A percentile compares a stretch with the other conserved stretches of the same genome.
Conservation (phyloP, 2,888 invertebrate species). For the Lomographa bimaculata region DNA sequence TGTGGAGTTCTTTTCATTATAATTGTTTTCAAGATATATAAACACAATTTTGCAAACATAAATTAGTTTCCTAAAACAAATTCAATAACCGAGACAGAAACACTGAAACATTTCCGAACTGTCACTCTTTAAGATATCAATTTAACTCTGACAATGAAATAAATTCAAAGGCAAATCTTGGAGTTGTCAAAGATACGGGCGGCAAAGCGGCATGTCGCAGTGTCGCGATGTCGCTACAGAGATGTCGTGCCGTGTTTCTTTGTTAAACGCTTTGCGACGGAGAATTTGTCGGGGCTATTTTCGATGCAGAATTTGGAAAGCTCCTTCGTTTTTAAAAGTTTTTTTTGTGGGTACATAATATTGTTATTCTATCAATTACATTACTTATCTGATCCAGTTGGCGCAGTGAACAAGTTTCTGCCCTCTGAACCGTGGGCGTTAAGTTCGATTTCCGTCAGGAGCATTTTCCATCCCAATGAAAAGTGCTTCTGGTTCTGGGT, state of each 20-base stretch:
- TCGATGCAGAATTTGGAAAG: conserved; percentile 4
- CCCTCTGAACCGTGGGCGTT: too few species aligned
- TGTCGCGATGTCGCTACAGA: conserved; percentile 8
- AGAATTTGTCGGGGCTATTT: conserved; percentile 38
- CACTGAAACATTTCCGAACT: conserved; percentile 14
- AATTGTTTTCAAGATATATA: too few species aligned
- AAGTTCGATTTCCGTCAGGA: too few species aligned
- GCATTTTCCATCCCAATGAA: too few species aligned
- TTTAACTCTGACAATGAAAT: conserved; percentile 14
- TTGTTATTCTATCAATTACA: too few species aligned
- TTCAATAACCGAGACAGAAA: conserved; percentile 14
- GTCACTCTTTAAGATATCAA: conserved; percentile 17
- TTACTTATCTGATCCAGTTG: too few species aligned
- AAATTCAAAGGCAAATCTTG: conserved; percentile 19
- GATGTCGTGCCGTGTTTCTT: conserved; percentile 22
- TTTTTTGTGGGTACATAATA: too few species aligned
- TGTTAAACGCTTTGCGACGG: conserved; percentile 41
- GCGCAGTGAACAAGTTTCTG: too few species aligned
- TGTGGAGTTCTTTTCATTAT: too few species aligned
- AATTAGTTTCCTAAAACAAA: conserved; percentile 22
- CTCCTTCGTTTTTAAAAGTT: background rate
- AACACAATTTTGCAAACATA: conserved; percentile 8
- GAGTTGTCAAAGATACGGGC: conserved; percentile 23
- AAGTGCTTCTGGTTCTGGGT: too few species aligned
- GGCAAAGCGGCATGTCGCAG: conserved; percentile 20